Base-by-base conservation (phyloP, 2,888 invertebrate species). In the Mesorhabditis belari region DNA sequence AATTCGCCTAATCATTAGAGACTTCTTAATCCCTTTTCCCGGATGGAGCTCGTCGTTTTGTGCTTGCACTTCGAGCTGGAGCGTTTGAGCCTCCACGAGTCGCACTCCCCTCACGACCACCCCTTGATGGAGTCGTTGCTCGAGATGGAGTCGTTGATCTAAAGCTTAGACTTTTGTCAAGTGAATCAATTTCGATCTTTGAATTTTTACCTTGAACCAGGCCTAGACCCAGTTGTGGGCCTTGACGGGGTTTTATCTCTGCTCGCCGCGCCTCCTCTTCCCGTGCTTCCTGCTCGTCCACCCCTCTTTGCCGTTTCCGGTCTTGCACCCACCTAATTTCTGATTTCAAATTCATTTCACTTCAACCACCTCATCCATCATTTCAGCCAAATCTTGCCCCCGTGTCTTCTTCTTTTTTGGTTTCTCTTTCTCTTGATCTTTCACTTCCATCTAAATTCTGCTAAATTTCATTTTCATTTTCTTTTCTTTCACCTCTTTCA, bases 341-440 rank as follows among this genome's bases (percentile, higher is more conserved):
- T 17, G n/a, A 35, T 35, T n/a, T 35, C 44, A 1, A 35, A 35
- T 17, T 35, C 0, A 17, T 17, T 35, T 35, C 44, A 35, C 12
- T 17, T 35, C n/a, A 35, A 17, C n/a, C n/a, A 35, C 76, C 52
- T 79, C 77, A 57, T 80, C 80, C 76, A 81, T 71, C 67, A 80
- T 60, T 25, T 74, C 70, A 35, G 80, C 64, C 63, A 80, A 59
- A 55, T 73, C 72, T 4, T 71, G 71, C 6, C 80, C 80, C 55
- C 71, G 76, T 19, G 61, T 60, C 59, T 69, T 71, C 60, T 64
- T 64, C 49, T 52, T 49, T 60, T 63, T 65, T 35, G 62, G 2
- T 1, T 35, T 35, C n/a, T 35, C 44, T 35, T 9, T n/a, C 12
- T 9, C 12, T n/a, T 9, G 12, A 35, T 35, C 44, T 35, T 35